Base-by-base conservation (phyloP, 2,113 vertebrate genomes). In the Kryptolebias marmoratus region DNA sequence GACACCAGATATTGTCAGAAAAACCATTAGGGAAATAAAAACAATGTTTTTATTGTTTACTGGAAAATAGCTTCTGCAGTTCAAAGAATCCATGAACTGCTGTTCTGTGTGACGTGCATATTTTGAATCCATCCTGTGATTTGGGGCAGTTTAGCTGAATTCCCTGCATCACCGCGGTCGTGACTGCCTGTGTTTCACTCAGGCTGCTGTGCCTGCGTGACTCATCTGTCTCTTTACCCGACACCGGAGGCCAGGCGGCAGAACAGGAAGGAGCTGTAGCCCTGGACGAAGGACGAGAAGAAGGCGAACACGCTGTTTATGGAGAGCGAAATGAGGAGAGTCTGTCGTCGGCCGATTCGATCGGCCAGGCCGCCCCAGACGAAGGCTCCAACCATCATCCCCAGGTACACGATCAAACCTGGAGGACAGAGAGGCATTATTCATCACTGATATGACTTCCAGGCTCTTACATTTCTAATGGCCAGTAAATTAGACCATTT, bases 301-400 rank as follows among this genome's bases (percentile, higher is more conserved):
- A 98, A 98, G 91, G 96, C 96, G 47, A 97, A 98, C 83, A 99
- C 94, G 11, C 96, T 97, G 95, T 99, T 99, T 94, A 99, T 96
- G 15, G 97, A 99, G 67, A 99, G 96, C 1, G 96, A 96, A 91
- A 99, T 97, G 89, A 99, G 96, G 10, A 99, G 95, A 64, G 97
- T 98, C 90, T 99, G 97, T 65, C 95, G 89, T 22, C 97, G 94
- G 31, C 97, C 97, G 11, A 99, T 96, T 36, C 96, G 94, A 82
- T 99, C 97, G 0, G 97, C 96, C 91, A 99, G 91, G 32, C 97
- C 96, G 0, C 97, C 97, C 97, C 97, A 99, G 73, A 99, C 88
- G 81, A 99, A 98, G 8, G 97, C 97, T 0, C 97, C 97, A 64
- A 99, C 96, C 97, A 99, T 98, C 97, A 99, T 99, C 58, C 97